Conservation (phyloP, 2,888 invertebrate genomes). For the Chrysomela aeneicollis region DNA sequence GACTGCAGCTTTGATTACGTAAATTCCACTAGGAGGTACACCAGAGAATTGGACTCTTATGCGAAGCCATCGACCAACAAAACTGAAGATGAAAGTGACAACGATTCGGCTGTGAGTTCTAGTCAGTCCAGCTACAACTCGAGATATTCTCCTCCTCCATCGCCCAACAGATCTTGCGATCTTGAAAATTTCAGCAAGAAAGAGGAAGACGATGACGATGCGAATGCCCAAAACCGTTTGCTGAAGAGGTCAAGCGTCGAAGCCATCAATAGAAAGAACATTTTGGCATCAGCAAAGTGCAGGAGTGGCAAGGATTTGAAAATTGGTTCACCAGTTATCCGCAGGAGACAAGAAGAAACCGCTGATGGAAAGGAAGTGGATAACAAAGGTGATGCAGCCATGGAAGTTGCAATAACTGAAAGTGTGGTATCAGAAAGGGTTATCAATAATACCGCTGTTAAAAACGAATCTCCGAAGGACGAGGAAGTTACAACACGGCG, state of each 20-base stretch:
- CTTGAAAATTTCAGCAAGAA: slow-evolving; percentile 34
- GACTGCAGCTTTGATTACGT: slow-evolving; percentile 67
- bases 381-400: not conserved
- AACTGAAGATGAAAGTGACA: slow-evolving; percentile 76
- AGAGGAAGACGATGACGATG: slow-evolving; percentile 42
- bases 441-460: not conserved
- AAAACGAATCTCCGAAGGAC: not conserved
- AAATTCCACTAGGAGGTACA: slow-evolving; percentile 44
- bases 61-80: slow-evolving; percentile 39
- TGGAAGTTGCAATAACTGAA: slow-evolving; percentile 6
- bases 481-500: not conserved
- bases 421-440: not conserved
- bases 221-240: slow-evolving; percentile 66
- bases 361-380: slow-evolving; percentile 13
- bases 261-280: slow-evolving; percentile 86
- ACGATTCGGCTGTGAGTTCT: slow-evolving; percentile 88
- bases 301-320: slow-evolving; percentile 82
- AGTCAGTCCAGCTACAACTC: slow-evolving; percentile 82
- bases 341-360: slow-evolving; percentile 73
- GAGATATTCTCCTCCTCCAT: slow-evolving; percentile 76
- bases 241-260: slow-evolving; percentile 83
- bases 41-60: slow-evolving; percentile 30
- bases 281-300: slow-evolving; percentile 85
- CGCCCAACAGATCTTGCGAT: slow-evolving; percentile 63
- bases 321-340: slow-evolving; percentile 75